Evolutionary conservation across 2,113 vertebrate species (phyloP).

Genomic region (Solenodon paradoxus): DNA sequence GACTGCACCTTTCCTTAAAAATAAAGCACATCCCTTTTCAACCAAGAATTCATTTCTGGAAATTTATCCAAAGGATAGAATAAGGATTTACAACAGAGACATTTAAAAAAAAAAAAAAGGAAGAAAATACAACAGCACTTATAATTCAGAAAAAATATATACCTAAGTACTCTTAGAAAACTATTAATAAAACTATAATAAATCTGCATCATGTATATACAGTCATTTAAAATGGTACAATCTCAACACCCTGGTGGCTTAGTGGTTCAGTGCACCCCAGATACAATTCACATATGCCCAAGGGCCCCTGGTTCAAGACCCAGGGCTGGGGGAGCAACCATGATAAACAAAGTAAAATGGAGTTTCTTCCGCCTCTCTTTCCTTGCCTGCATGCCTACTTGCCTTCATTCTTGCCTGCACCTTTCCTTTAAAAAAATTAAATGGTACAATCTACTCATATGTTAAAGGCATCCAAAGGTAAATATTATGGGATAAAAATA

Average conservation of each 20-base stretch:
- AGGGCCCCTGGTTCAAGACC: too few relatives aligned
- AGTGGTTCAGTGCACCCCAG: too few relatives aligned
- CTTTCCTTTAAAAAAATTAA: too few relatives aligned
- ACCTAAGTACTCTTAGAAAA: neutral
- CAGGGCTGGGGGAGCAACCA: too few relatives aligned
- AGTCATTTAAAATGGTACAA: neutral
- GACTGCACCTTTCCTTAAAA: too few relatives aligned
- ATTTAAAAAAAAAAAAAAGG: too few relatives aligned
- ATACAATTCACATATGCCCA: too few relatives aligned
- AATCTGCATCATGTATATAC: neutral
- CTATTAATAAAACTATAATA: slow-evolving; percentile 18
- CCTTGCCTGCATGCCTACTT: too few relatives aligned
- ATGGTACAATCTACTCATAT: neutral
- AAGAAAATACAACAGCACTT: neutral
- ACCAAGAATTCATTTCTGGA: slow-evolving; percentile 14
- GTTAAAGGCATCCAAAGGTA: neutral
- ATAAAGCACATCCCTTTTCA: neutral
- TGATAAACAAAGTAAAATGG: too few relatives aligned
- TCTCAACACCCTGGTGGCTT: too few relatives aligned
- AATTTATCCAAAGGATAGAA: neutral
- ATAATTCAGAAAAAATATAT: slow-evolving; percentile 22
- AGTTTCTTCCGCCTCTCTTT: too few relatives aligned
- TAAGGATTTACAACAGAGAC: slow-evolving; percentile 6
- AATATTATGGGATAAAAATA: neutral
- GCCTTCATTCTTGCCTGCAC: too few relatives aligned